A percentile compares a stretch with the other conserved stretches of the same genome.
Conservation (phyloP, 2,888 invertebrate genomes). For the Clivina fossor region DNA sequence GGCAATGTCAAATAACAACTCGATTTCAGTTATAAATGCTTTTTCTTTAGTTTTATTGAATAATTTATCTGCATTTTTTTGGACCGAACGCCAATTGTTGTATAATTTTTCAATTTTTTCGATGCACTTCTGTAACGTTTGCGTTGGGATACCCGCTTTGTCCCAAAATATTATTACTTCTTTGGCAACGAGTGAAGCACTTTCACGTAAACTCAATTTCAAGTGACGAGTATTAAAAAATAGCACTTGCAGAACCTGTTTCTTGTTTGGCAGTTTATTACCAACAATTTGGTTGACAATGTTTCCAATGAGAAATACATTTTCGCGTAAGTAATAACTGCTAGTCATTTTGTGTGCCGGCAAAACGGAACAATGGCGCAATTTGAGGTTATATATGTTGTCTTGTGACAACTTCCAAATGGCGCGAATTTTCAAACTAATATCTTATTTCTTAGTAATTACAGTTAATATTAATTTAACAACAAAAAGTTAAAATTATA, state of each 20-base stretch:
- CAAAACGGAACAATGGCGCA: too few relatives aligned
- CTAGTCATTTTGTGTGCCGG: too few relatives aligned
- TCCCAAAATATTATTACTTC: constrained; percentile 39
- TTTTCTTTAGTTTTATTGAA: neutral
- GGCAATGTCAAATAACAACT: neutral
- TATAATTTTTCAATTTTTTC: constrained; percentile 5
- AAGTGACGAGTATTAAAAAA: constrained; percentile 32
- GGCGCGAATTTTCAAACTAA: too few relatives aligned
- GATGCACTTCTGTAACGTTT: constrained; percentile 17
- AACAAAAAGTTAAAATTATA: too few relatives aligned
- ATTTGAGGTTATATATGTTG: too few relatives aligned
- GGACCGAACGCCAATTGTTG: neutral
- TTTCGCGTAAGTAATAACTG: neutral
- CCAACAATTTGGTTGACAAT: constrained; percentile 29
- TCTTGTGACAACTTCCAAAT: too few relatives aligned
- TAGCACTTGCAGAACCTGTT: constrained; percentile 38
- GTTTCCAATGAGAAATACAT: constrained; percentile 31
- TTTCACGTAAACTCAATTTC: constrained; percentile 21
- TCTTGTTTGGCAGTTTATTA: constrained; percentile 38
- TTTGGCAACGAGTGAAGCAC: constrained; percentile 33
- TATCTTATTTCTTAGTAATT: too few relatives aligned
- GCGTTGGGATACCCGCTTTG: constrained; percentile 37
- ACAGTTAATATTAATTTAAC: too few relatives aligned
- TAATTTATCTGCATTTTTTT: neutral
- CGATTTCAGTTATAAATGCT: neutral